Evolutionary conservation across 2,888 invertebrate species (phyloP).

Genomic region (Epistrophella euchroma): DNA sequence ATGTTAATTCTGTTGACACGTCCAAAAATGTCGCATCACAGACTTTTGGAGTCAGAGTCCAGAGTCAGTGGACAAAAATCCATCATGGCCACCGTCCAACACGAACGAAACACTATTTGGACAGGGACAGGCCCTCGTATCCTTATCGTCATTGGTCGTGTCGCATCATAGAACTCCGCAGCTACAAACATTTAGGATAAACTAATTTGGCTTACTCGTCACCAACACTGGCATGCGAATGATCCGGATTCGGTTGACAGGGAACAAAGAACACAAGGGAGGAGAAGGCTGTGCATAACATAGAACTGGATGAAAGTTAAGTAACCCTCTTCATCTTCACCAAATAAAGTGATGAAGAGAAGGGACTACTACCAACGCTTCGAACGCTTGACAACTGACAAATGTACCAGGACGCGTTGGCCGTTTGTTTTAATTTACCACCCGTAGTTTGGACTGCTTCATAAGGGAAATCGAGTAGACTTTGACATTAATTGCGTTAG

Average conservation of each 20-base stretch:
- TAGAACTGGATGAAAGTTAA: constrained; percentile 60
- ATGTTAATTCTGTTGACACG: constrained; percentile 52
- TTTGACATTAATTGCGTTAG: constrained; percentile 78
- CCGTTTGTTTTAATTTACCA: constrained; percentile 79
- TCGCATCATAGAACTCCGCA: constrained; percentile 21
- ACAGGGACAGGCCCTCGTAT: neutral
- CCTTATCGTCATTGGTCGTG: neutral
- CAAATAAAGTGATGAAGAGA: constrained; percentile 21
- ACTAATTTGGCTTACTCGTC: constrained; percentile 69
- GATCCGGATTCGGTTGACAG: constrained; percentile 58
- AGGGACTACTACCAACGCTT: constrained; percentile 29
- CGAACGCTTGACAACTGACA: constrained; percentile 78
- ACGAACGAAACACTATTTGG: constrained; percentile 11
- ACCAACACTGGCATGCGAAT: constrained; percentile 55
- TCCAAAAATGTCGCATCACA: constrained; percentile 45
- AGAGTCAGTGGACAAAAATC: constrained; percentile 43
- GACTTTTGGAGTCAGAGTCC: constrained; percentile 18
- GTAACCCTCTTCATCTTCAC: constrained; percentile 53
- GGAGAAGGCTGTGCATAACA: neutral
- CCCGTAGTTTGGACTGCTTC: constrained; percentile 77
- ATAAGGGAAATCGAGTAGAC: constrained; percentile 78
- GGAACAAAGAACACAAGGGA: constrained; percentile 10
- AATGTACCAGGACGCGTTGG: constrained; percentile 78
- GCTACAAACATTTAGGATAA: constrained; percentile 60
- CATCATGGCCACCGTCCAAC: constrained; percentile 41